Evolutionary conservation across 2,888 invertebrate species (phyloP).

Genomic region (Himalopsyche tibetana): DNA sequence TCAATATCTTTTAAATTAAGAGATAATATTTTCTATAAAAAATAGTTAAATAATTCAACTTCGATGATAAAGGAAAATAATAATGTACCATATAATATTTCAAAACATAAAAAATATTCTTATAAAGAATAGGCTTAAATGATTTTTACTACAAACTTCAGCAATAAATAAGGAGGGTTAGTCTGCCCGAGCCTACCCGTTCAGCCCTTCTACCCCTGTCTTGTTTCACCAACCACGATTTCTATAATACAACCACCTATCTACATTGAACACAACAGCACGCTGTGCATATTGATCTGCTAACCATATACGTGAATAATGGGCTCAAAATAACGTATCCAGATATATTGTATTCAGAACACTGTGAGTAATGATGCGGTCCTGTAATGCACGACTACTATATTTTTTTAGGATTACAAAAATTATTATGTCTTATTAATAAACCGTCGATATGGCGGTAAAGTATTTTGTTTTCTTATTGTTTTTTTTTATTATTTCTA

Average conservation of each 20-base stretch:
- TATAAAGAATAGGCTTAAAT: not conserved
- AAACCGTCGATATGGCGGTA: too few species aligned
- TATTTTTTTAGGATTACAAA: not conserved
- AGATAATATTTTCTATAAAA: too few species aligned
- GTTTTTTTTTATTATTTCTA: too few species aligned
- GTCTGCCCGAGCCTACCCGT: not conserved
- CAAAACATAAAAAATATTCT: not conserved
- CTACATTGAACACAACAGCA: not conserved
- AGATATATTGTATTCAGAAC: not conserved
- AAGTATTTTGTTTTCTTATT: too few species aligned
- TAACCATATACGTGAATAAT: conserved; percentile 10
- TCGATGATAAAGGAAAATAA: too few species aligned
- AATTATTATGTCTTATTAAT: not conserved
- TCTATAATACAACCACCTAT: not conserved
- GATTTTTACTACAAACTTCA: not conserved
- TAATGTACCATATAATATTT: not conserved
- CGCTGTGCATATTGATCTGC: conserved; percentile 32
- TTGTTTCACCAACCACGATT: conserved; percentile 16
- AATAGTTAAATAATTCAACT: too few species aligned
- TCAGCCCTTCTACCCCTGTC: not conserved
- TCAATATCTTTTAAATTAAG: too few species aligned
- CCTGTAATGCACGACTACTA: not conserved
- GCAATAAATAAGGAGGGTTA: not conserved
- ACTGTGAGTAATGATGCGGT: not conserved
- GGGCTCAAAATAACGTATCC: conserved; percentile 1